Evolutionary conservation across 2,888 invertebrate species (phyloP), one percentile per base, ranked within the genome.

Genomic region (Shargacucullia verbasci): DNA sequence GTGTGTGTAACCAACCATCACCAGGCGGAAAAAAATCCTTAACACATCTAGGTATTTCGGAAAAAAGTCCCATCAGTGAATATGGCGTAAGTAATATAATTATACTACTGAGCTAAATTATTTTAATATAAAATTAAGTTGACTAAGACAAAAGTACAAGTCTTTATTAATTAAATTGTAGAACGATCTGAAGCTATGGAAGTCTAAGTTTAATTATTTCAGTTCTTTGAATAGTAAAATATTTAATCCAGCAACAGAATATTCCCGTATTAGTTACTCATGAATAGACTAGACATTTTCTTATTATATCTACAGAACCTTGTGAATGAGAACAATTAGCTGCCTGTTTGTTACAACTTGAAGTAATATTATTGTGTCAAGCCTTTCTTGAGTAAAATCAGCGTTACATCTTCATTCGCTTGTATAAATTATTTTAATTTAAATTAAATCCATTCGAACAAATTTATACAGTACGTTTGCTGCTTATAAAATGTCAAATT

Each of bases 321-420:
- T 43, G 29, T 38, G 25, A 57, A 55, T 53, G 53, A 57, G 35
- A 31, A 50, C 49, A 59, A 72, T 63, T 59, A 70, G 31, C 27
- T 48, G 34, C 44, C 48, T 59, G 55, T 55, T 66, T 49, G 59
- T 62, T 53, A 33, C 46, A 46, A 46, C 31, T 58, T 46, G 44
- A 25, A 58, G 33, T 11, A 57, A 35, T 29, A 59, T 67, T 46
- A 62, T 39, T 46, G 38, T 47, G 45, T 31, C 44, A 13, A 61
- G 41, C 9, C 31, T 39, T 12, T 44, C 12, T 39, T 37, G 37
- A 47, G 34, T 11, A 20, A 12, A 48, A 44, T 3, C 29, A 29
- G 7, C 7, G 20, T 35, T 7, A 44, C 14, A 13, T 31, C 13
- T 46, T 49, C 31, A 43, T 50, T 49, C 13, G 8, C 9, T 35